A percentile compares a stretch with the other conserved stretches of the same genome.
Conservation (phyloP, 2,888 invertebrate genomes). For the Ornithoptera alexandrae region DNA sequence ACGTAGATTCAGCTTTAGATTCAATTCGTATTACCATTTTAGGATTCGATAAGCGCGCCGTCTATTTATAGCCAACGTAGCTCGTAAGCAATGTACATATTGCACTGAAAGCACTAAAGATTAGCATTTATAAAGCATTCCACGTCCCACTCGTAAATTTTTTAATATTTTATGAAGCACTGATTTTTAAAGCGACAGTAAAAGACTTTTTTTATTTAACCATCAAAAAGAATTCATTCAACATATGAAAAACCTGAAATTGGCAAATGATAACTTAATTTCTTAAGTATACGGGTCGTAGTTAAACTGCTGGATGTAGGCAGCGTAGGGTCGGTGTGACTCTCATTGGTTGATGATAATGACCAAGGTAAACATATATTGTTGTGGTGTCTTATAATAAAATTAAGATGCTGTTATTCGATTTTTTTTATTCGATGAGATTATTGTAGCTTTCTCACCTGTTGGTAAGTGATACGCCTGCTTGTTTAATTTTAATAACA, state of each 20-base stretch:
- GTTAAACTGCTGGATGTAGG: too few species aligned
- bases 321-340: too few species aligned
- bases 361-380: too few species aligned
- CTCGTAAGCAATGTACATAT: constrained; percentile 13
- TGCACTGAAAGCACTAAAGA: constrained; percentile 6
- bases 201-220: neutral
- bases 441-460: too few species aligned
- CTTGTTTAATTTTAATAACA: too few species aligned
- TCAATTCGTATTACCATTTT: neutral
- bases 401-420: too few species aligned
- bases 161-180: constrained; percentile 1
- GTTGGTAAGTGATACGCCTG: too few species aligned
- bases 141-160: neutral
- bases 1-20: neutral
- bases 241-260: neutral
- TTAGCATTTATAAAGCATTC: constrained; percentile 17
- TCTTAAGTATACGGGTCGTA: too few species aligned
- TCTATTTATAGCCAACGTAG: constrained; percentile 5
- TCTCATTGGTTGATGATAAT: too few species aligned
- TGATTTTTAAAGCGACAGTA: neutral
- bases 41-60: neutral
- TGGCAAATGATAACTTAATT: neutral
- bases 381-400: too few species aligned
- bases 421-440: too few species aligned
- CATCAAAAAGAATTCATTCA: constrained; percentile 1